These are phyloP conservation scores for Varanus komodoensis DNA, from an alignment of 2,113 vertebrate genomes.

Conservation along the genomic window DNA sequence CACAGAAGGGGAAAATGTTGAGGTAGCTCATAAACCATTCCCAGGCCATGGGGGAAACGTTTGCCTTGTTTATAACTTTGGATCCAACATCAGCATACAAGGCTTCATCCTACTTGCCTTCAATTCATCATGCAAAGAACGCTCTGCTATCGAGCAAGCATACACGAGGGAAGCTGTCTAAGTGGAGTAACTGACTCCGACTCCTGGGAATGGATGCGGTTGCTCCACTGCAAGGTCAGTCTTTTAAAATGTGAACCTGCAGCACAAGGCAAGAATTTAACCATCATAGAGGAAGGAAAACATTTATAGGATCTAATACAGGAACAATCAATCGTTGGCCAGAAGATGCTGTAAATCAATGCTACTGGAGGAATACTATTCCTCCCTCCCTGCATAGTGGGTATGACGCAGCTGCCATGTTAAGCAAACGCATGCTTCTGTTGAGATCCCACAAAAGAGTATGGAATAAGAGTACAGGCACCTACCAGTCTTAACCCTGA, in stretches of 20 bases:
- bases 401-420: not conserved
- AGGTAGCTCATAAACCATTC: not conserved
- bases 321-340: accelerated
- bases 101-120: not conserved
- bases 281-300: not conserved
- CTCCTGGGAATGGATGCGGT: accelerated
- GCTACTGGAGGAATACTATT: not conserved
- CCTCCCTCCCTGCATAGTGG: too few relatives aligned
- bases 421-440: not conserved
- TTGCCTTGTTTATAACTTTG: not conserved
- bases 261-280: not conserved
- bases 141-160: not conserved
- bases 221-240: not conserved
- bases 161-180: not conserved
- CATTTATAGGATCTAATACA: not conserved
- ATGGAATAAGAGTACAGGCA: not conserved
- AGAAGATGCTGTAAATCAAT: not conserved
- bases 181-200: not conserved
- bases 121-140: not conserved
- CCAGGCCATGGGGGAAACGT: not conserved
- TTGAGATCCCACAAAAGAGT: not conserved
- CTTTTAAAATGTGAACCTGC: not conserved
- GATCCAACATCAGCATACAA: not conserved
- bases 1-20: not conserved
- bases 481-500: accelerated